Evolutionary conservation across 1,140 invertebrate species (phyloP).

Genomic region (Trichonephila clavata): DNA sequence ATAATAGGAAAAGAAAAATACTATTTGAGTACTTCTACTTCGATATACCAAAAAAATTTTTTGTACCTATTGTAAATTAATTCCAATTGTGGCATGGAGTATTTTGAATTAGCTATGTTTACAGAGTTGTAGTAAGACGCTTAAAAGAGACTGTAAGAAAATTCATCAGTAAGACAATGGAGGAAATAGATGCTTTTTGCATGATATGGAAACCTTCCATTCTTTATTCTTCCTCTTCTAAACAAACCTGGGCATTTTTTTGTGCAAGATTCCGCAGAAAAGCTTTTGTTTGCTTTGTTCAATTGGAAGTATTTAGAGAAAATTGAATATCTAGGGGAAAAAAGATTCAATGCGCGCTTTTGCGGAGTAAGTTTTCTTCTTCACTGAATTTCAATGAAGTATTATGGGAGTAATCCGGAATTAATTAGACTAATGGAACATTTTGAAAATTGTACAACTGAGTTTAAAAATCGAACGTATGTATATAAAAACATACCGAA

Average conservation of each 20-base stretch:
- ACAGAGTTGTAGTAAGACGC: not conserved
- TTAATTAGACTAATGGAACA: slow-evolving; percentile 38
- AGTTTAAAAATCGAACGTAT: slow-evolving; percentile 10
- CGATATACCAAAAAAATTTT: not conserved
- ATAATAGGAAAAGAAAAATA: not conserved
- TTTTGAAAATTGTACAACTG: slow-evolving; percentile 29
- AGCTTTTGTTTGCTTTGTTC: not conserved
- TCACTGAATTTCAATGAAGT: slow-evolving; percentile 27
- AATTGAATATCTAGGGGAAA: not conserved
- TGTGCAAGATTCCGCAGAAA: not conserved
- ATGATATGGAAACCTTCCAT: not conserved
- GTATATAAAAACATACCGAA: not conserved
- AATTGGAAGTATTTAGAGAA: not conserved
- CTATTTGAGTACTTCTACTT: not conserved
- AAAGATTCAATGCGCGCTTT: not conserved
- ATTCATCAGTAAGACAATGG: not conserved
- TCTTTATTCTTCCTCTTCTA: not conserved
- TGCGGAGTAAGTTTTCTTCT: not conserved
- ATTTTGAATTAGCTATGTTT: not conserved
- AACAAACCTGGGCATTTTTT: not conserved
- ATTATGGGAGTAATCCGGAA: not conserved
- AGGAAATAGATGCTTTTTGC: not conserved
- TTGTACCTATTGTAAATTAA: not conserved
- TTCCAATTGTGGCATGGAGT: not conserved
- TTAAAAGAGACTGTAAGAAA: not conserved